Percentiles rank a stretch among this genome's conserved stretches.
These are phyloP conservation scores for Epiblema foenella DNA, from an alignment of 2,888 invertebrate genomes.

Conservation along the genomic window DNA sequence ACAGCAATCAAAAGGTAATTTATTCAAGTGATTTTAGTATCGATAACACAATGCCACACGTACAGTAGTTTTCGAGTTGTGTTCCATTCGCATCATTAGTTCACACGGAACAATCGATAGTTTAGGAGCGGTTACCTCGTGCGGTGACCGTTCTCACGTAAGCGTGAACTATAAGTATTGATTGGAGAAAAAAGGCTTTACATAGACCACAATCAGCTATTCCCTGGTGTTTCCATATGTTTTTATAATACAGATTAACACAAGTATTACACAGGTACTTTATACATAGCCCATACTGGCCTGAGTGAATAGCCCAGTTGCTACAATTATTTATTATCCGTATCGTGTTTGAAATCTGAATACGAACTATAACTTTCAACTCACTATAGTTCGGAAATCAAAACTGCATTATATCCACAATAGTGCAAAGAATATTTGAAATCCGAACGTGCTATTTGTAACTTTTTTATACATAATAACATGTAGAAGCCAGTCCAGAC, in stretches of 20 bases:
- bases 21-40: neutral
- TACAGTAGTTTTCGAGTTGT: constrained; percentile 10
- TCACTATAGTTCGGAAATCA: too few relatives aligned
- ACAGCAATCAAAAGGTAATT: neutral
- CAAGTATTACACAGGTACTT: too few relatives aligned
- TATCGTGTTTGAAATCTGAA: neutral
- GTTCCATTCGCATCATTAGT: constrained; percentile 21
- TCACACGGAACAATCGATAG: constrained; percentile 33
- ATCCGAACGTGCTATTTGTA: too few relatives aligned
- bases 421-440: too few relatives aligned
- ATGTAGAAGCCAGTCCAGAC: too few relatives aligned
- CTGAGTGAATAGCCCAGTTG: neutral
- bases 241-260: too few relatives aligned
- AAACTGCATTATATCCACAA: too few relatives aligned
- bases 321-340: constrained; percentile 23
- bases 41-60: constrained; percentile 1
- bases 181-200: neutral
- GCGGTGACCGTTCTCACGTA: constrained; percentile 35
- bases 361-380: neutral
- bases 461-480: too few relatives aligned
- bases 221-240: too few relatives aligned
- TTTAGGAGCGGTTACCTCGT: constrained; percentile 25
- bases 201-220: neutral
- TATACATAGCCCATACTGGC: too few relatives aligned
- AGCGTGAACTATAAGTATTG: constrained; percentile 35